Conservation (phyloP, 2,888 invertebrate species). For the Tiphia femorata region DNA sequence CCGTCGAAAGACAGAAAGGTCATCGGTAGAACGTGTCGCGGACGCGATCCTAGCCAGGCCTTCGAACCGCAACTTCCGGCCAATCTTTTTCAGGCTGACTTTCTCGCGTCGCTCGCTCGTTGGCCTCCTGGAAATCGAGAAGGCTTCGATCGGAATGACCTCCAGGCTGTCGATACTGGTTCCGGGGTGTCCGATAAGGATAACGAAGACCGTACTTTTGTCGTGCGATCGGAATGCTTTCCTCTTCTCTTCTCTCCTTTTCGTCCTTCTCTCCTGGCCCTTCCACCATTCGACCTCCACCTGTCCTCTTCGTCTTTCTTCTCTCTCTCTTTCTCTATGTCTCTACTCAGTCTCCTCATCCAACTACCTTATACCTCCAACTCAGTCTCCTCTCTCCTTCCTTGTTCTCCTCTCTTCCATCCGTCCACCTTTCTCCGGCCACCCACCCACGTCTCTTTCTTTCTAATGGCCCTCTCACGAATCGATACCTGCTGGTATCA, state of each 20-base stretch:
- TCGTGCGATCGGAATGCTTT: constrained; percentile 32
- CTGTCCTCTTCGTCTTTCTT: constrained; percentile 10
- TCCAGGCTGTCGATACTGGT: constrained; percentile 42
- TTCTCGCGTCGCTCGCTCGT: constrained; percentile 8
- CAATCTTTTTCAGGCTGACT: not conserved
- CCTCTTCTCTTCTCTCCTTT: constrained; percentile 5
- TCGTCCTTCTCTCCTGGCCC: not conserved
- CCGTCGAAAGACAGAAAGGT: no score
- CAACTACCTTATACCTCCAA: constrained; percentile 17
- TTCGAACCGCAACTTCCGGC: not conserved
- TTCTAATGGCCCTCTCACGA: constrained; percentile 22
- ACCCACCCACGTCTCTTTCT: constrained; percentile 16
- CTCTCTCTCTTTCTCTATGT: constrained; percentile 5
- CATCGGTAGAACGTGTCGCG: no score
- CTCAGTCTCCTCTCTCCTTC: constrained; percentile 20
- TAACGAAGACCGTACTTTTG: constrained; percentile 51
- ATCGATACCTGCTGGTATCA: constrained; percentile 49
- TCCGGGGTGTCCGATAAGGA: constrained; percentile 45
- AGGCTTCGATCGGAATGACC: constrained; percentile 42
- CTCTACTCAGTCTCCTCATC: no score
- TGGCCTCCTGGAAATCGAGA: constrained; percentile 23
- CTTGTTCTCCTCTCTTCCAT: constrained; percentile 13
- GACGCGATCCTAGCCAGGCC: not conserved
- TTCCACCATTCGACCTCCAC: constrained; percentile 2
- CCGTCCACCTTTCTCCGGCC: constrained; percentile 7